These are phyloP conservation scores for Vanacampus margaritifer DNA, from an alignment of 2,113 vertebrate species.

Conservation along the genomic window DNA sequence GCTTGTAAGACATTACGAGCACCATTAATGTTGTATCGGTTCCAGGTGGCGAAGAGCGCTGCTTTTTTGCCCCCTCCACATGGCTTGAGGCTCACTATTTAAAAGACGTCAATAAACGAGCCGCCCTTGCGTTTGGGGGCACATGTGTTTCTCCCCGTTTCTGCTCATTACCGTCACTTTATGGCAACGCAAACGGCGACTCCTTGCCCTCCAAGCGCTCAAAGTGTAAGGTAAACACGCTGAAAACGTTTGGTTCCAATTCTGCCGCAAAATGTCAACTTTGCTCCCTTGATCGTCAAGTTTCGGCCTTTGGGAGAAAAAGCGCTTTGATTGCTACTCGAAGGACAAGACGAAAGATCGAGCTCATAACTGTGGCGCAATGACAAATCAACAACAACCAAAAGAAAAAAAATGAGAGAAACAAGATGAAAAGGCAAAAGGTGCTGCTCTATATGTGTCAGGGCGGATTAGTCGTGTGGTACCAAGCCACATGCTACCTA, in stretches of 20 bases:
- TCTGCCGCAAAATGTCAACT: constrained; percentile 39
- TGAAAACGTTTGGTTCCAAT: constrained; percentile 56
- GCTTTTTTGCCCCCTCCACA: constrained; percentile 26
- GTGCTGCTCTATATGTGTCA: constrained; percentile 65
- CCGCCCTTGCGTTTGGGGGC: constrained; percentile 48
- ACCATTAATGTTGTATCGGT: constrained; percentile 54
- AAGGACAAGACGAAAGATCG: constrained; percentile 57
- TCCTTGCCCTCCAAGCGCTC: constrained; percentile 48
- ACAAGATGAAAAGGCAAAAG: constrained; percentile 51
- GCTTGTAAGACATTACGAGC: constrained; percentile 54
- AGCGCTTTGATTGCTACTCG: constrained; percentile 35
- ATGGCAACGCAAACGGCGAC: constrained; percentile 55
- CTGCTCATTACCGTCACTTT: constrained; percentile 70
- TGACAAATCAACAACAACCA: constrained; percentile 60
- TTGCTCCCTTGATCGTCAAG: constrained; percentile 45
- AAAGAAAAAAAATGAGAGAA: constrained; percentile 49
- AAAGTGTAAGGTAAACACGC: constrained; percentile 33
- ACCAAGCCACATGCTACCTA: constrained; percentile 53
- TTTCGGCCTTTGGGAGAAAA: constrained; percentile 39
- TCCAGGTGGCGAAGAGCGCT: constrained; percentile 25
- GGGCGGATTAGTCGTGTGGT: constrained; percentile 53
- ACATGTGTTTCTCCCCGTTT: constrained; percentile 57
- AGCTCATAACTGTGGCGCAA: constrained; percentile 51
- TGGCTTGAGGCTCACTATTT: constrained; percentile 53
- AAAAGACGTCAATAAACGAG: constrained; percentile 56